phyloP scores from a whole-genome alignment of 2,113 vertebrate genomes.

The Perca flavescens region DNA sequence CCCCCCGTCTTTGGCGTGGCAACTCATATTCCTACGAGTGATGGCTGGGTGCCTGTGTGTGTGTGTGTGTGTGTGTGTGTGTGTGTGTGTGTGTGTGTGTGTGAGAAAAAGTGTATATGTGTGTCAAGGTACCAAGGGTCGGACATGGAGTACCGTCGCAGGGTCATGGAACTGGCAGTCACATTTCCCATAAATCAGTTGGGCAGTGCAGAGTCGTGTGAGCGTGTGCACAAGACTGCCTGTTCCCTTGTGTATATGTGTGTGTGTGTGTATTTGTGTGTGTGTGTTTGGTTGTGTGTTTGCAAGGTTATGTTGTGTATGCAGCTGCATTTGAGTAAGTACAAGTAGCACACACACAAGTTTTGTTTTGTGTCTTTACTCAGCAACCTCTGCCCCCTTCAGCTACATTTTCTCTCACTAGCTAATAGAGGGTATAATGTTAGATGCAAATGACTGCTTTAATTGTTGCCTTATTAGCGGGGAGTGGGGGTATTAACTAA shows the following conservation, averaged over 20 bases:
- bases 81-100: too few relatives aligned
- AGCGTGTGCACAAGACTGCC: neutral
- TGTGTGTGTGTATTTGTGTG: neutral
- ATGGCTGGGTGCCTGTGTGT: constrained; percentile 74
- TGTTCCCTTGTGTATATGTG: neutral
- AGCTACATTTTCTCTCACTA: constrained; percentile 29
- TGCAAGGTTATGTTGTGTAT: constrained; percentile 13
- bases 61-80: constrained; percentile 33
- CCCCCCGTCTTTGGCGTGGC: constrained; percentile 79
- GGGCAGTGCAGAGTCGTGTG: constrained; percentile 41
- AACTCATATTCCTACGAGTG: constrained; percentile 86
- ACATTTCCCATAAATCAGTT: constrained; percentile 84
- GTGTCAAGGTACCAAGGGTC: constrained; percentile 57
- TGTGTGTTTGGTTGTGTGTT: neutral
- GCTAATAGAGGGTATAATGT: constrained; percentile 79
- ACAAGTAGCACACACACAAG: constrained; percentile 7
- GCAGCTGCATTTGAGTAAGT: neutral
- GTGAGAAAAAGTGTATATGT: neutral
- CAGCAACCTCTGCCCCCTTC: constrained; percentile 49
- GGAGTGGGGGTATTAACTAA: constrained; percentile 76
- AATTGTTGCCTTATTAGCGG: constrained; percentile 78
- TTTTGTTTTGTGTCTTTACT: constrained; percentile 19
- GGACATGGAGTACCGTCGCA: constrained; percentile 67
- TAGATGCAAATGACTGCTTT: constrained; percentile 82
- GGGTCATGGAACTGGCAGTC: constrained; percentile 84